Conservation (phyloP, 2,113 vertebrate genomes). For the Sigmodon hispidus region DNA sequence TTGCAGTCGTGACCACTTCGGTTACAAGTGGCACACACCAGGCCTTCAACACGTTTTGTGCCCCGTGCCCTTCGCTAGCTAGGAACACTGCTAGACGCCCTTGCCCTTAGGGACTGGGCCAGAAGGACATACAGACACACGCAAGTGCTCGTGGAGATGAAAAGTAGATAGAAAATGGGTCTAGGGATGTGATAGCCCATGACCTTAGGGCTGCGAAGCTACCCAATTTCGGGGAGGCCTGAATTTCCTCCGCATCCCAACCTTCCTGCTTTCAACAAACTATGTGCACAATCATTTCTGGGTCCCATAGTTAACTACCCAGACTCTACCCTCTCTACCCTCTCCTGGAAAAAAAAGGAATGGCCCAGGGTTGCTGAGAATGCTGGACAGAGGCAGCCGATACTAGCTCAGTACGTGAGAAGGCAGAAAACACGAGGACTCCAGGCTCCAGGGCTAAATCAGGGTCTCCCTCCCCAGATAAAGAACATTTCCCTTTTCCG, state of each 20-base stretch:
- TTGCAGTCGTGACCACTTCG: constrained; percentile 81
- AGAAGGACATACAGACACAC: constrained; percentile 62
- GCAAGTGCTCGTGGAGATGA: neutral
- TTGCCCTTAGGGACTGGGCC: constrained; percentile 70
- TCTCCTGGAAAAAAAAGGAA: neutral
- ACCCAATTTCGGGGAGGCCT: constrained; percentile 56
- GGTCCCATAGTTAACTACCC: neutral
- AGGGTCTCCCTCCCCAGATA: constrained; percentile 84
- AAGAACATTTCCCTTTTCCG: constrained; percentile 79
- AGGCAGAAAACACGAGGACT: constrained; percentile 72
- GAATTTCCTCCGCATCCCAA: constrained; percentile 16
- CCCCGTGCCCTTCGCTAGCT: constrained; percentile 66
- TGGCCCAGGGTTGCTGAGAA: neutral
- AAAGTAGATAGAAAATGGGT: neutral
- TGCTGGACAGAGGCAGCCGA: constrained; percentile 77
- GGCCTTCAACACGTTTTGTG: constrained; percentile 74
- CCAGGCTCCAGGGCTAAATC: constrained; percentile 64
- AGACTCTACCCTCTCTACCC: constrained; percentile 37
- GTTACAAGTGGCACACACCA: constrained; percentile 80
- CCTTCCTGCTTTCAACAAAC: constrained; percentile 34
- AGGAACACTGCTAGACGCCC: constrained; percentile 60
- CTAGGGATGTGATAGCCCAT: neutral
- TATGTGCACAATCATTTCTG: neutral
- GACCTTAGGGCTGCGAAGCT: constrained; percentile 17
- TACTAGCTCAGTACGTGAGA: constrained; percentile 69